Evolutionary conservation across 1,140 invertebrate genomes (phyloP).

Genomic region (Papilio helenus): DNA sequence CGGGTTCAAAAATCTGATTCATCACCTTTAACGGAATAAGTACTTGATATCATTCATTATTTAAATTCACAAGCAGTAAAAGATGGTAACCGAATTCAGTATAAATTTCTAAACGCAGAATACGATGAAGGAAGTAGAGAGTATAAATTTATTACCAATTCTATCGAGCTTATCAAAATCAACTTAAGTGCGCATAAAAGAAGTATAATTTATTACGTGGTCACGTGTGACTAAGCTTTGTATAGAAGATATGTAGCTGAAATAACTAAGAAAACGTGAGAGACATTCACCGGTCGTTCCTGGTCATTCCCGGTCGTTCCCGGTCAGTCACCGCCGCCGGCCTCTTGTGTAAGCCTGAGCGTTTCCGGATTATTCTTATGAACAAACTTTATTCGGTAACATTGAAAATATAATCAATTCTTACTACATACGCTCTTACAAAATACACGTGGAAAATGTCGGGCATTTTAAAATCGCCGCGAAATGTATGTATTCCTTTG

Average conservation of each 20-base stretch:
- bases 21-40: neutral
- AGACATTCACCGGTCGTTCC: conserved; percentile 38
- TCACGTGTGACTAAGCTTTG: conserved; percentile 56
- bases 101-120: conserved; percentile 28
- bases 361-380: conserved; percentile 49
- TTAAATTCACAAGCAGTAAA: neutral
- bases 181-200: conserved; percentile 33
- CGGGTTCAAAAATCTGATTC: neutral
- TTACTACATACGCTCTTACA: conserved; percentile 38
- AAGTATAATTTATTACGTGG: conserved; percentile 51
- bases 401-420: conserved; percentile 35
- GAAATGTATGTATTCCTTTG: conserved; percentile 37
- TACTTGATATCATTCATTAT: conserved; percentile 12
- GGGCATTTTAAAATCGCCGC: conserved; percentile 31
- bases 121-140: conserved; percentile 16
- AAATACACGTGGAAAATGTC: conserved; percentile 43
- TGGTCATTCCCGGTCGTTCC: conserved; percentile 38
- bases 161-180: conserved; percentile 37
- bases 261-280: conserved; percentile 59
- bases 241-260: conserved; percentile 48
- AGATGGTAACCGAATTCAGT: conserved; percentile 27
- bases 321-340: conserved; percentile 61
- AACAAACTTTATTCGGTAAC: conserved; percentile 40
- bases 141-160: conserved; percentile 34
- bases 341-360: conserved; percentile 43